phyloP scores from a whole-genome alignment of 2,113 vertebrate species.

The Terrapene triunguis region DNA sequence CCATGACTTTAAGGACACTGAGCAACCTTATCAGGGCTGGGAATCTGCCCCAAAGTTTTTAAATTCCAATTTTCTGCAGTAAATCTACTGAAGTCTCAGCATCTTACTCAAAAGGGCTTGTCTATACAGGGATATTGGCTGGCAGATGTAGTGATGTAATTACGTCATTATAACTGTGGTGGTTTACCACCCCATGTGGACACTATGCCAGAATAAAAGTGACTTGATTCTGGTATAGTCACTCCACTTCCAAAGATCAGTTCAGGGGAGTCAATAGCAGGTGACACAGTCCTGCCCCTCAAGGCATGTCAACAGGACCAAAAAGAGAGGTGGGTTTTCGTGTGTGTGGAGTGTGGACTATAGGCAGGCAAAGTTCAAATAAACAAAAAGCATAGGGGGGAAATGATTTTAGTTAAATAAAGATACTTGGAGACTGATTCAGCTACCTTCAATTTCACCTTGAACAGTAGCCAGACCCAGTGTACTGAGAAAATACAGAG shows the following conservation, averaged over 20 bases:
- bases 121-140: not conserved
- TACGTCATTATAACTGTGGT: not conserved
- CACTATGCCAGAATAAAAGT: not conserved
- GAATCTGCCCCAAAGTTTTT: conserved; percentile 61
- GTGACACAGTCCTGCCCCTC: conserved; percentile 65
- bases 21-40: conserved; percentile 19
- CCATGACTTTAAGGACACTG: conserved; percentile 57
- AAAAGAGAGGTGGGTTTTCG: rapidly evolving
- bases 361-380: not conserved
- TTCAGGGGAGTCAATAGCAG: not conserved
- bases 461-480: conserved; percentile 9
- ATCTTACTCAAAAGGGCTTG: not conserved
- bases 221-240: not conserved
- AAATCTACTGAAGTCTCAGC: conserved; percentile 9
- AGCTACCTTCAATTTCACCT: conserved; percentile 60
- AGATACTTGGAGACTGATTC: conserved; percentile 3
- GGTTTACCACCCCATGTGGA: not conserved
- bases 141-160: not conserved
- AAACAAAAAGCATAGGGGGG: not conserved
- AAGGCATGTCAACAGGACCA: not conserved
- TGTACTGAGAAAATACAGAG: not conserved
- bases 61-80: conserved; percentile 28
- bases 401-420: not conserved
- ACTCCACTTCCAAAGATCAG: not conserved
- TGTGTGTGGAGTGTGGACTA: not conserved